These are phyloP conservation scores for Oostethus manadensis DNA, from an alignment of 2,113 vertebrate species.

Conservation along the genomic window DNA sequence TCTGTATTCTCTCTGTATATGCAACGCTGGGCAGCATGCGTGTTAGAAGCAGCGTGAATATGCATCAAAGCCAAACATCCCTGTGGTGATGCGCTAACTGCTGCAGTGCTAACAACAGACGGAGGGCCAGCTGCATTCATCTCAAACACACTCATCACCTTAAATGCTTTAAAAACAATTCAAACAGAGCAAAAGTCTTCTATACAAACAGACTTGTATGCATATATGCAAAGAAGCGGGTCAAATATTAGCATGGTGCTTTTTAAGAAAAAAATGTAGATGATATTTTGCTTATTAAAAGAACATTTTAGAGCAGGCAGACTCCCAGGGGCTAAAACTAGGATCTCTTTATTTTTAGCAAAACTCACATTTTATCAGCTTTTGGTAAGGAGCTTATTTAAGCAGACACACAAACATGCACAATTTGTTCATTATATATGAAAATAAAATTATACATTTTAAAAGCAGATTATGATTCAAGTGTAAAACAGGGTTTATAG, in stretches of 20 bases:
- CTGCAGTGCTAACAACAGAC: conserved; percentile 50
- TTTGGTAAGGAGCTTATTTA: conserved; percentile 12
- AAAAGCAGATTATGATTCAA: too few species aligned
- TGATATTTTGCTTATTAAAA: background rate
- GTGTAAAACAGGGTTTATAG: too few species aligned
- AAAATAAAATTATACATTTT: too few species aligned
- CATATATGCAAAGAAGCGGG: background rate
- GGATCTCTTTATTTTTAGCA: background rate
- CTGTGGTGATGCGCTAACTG: conserved; percentile 44
- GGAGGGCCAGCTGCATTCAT: conserved; percentile 49
- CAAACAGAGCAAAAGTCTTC: background rate
- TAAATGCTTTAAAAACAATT: conserved; percentile 16
- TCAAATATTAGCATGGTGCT: background rate
- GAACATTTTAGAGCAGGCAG: background rate
- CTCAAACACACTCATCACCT: conserved; percentile 37
- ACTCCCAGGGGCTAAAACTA: background rate
- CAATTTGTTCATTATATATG: background rate
- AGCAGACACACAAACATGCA: conserved; percentile 14
- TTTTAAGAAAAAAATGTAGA: background rate
- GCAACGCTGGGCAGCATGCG: conserved; percentile 40
- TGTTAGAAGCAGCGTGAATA: conserved; percentile 53
- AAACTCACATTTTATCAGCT: background rate
- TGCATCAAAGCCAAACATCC: conserved; percentile 57
- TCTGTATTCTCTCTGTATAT: too few species aligned
- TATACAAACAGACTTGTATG: background rate